Evolutionary conservation across 2,797 vertebrate species (phyloP).

Genomic region (Megalops cyprinoides): DNA sequence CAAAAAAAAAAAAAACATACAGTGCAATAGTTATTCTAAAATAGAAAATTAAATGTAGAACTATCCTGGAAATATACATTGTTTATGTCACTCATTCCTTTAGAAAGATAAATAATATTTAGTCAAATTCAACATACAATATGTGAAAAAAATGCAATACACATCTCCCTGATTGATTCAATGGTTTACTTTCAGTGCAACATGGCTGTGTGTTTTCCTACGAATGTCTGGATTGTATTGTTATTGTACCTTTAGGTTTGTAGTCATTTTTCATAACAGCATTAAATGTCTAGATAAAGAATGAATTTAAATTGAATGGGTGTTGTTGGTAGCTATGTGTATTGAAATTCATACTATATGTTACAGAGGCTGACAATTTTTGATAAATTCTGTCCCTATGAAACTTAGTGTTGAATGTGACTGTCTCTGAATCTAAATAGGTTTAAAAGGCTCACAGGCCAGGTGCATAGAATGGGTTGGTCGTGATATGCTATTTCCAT

Average conservation of each 20-base stretch:
- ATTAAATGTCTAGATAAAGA: background rate
- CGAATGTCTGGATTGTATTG: background rate
- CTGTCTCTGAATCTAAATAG: background rate
- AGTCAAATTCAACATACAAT: no score
- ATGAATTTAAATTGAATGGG: background rate
- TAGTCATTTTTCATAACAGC: background rate
- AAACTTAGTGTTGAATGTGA: background rate
- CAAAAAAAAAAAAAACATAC: no score
- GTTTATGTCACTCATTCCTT: no score
- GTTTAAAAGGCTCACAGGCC: background rate
- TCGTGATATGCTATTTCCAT: background rate
- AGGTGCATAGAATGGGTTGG: background rate
- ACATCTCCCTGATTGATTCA: no score
- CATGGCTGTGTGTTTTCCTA: no score
- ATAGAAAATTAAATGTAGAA: no score
- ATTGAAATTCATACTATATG: background rate
- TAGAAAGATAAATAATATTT: no score
- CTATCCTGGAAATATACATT: no score
- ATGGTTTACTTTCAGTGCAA: no score
- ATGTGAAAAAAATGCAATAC: no score
- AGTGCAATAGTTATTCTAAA: no score
- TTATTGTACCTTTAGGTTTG: background rate
- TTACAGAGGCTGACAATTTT: background rate
- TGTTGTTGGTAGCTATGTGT: no score
- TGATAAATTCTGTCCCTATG: background rate